Evolutionary conservation across 2,797 vertebrate genomes (phyloP).

Genomic region (Tympanoctomys barrerae): DNA sequence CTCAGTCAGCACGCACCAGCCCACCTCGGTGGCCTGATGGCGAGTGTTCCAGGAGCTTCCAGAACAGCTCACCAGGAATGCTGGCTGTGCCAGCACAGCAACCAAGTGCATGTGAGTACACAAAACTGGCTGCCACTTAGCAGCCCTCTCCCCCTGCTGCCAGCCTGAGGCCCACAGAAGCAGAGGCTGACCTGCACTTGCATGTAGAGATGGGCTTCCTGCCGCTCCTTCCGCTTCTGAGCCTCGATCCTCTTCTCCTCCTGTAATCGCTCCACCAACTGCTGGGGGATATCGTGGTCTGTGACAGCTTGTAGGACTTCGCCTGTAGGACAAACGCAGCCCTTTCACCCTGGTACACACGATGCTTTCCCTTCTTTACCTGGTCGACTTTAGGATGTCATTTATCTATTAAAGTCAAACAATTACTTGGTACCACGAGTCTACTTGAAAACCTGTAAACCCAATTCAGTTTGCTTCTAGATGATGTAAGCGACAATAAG

Average conservation of each 20-base stretch:
- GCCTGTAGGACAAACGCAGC: conserved; percentile 87
- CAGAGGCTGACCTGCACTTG: conserved; percentile 93
- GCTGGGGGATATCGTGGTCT: conserved; percentile 98
- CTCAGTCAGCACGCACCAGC: neutral
- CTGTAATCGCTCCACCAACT: conserved; percentile 97
- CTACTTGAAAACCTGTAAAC: neutral
- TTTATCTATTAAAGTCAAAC: too few relatives aligned
- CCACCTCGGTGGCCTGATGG: neutral
- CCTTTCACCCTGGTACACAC: conserved; percentile 27
- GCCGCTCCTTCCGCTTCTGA: conserved; percentile 98
- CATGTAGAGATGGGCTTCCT: conserved; percentile 99
- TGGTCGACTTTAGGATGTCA: neutral
- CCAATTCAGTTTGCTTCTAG: neutral
- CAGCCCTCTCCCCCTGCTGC: neutral
- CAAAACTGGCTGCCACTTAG: neutral
- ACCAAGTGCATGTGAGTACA: neutral
- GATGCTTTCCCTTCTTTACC: neutral
- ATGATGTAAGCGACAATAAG: fast-evolving
- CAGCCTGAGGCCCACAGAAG: neutral
- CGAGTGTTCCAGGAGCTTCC: neutral
- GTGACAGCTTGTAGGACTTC: conserved; percentile 98
- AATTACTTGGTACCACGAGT: neutral
- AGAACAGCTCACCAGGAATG: fast-evolving
- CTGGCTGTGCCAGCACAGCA: neutral
- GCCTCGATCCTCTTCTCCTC: conserved; percentile 99